Conservation (phyloP, 23 tunicate genomes). For the Aplidium turbinatum region DNA sequence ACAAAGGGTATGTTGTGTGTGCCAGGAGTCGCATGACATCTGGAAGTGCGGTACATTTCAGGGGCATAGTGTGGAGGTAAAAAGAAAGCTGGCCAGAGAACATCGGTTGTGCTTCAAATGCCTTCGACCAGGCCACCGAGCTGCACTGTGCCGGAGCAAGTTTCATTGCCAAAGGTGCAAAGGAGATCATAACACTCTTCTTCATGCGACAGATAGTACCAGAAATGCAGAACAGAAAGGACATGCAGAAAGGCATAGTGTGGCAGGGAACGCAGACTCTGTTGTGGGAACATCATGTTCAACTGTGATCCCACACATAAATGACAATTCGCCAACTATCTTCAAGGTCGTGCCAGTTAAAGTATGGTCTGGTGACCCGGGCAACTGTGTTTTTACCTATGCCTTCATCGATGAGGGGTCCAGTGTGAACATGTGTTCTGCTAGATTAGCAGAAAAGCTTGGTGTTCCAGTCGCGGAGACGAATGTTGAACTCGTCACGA, state of each 20-base stretch:
- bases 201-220: no score
- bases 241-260: no score
- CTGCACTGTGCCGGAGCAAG: not conserved
- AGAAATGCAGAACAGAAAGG: no score
- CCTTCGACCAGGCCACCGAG: slow-evolving; percentile 1
- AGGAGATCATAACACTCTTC: slow-evolving; percentile 1
- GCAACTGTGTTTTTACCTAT: not conserved
- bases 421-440: slow-evolving; percentile 10
- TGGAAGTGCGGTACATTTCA: not conserved
- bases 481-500: slow-evolving; percentile 1
- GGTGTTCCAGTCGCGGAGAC: not conserved
- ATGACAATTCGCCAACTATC: not conserved
- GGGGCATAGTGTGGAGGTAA: not conserved
- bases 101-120: slow-evolving; percentile 13
- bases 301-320: no score
- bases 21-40: no score
- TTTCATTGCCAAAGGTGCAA: not conserved
- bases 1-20: no score
- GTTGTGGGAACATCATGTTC: no score
- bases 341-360: slow-evolving; percentile 21
- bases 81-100: not conserved
- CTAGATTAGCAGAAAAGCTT: not conserved
- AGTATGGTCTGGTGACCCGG: not conserved
- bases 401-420: slow-evolving; percentile 29
- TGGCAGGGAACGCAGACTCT: no score